Evolutionary conservation across 2,113 vertebrate species (phyloP).

Genomic region (Balaeniceps rex): DNA sequence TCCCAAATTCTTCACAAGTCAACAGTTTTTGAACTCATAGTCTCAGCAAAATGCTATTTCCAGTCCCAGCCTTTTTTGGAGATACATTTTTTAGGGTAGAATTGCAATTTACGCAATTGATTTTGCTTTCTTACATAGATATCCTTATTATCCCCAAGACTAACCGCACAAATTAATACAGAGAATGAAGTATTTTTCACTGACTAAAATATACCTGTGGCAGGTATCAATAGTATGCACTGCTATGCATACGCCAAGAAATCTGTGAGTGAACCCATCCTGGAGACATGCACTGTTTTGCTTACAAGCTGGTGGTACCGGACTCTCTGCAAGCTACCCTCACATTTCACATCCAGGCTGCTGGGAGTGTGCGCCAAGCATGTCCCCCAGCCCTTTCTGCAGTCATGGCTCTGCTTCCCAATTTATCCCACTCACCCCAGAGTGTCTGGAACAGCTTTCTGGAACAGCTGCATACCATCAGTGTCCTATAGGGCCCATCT

Average conservation of each 20-base stretch:
- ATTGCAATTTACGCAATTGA: background rate
- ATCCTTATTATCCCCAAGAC: background rate
- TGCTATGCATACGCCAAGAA: background rate
- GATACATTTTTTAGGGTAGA: background rate
- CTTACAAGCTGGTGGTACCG: background rate
- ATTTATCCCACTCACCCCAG: background rate
- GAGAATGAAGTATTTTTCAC: background rate
- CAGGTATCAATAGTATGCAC: background rate
- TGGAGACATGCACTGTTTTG: background rate
- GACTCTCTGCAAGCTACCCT: background rate
- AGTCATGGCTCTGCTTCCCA: background rate
- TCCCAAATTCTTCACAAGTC: background rate
- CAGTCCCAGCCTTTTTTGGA: background rate
- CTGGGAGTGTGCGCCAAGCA: rapidly evolving
- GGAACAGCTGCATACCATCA: background rate
- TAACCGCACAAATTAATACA: background rate
- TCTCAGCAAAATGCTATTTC: background rate
- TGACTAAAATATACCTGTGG: background rate
- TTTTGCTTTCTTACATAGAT: background rate
- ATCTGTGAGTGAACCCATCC: background rate
- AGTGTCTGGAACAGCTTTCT: background rate
- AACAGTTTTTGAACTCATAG: background rate
- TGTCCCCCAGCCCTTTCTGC: background rate
- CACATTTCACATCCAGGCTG: background rate
- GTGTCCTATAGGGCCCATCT: background rate